Evolutionary conservation across 1,140 invertebrate genomes (phyloP), one percentile per base, ranked within the genome.

Genomic region (Aphelinus certus): DNA sequence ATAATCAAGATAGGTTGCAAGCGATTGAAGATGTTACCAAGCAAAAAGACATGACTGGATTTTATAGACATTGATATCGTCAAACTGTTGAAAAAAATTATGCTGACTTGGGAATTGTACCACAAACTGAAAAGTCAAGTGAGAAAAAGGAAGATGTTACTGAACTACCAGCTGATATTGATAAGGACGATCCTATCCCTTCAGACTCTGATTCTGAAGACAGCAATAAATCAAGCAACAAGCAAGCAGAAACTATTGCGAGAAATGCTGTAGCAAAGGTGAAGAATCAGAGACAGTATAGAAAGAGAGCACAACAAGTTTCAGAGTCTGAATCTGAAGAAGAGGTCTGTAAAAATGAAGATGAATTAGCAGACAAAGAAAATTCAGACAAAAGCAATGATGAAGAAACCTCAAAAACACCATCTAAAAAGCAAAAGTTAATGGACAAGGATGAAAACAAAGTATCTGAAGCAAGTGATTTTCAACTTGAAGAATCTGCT

Each of bases 21-120:
- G 92, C 91, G 49, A 93, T 96, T 81, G 93, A 93, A 55, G 97
- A 98, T 91, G 97, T 98, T 0, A 96, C 92, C 2, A 97, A 97
- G 82, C 96, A 98, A 82, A 92, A 91, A 76, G 96, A 98, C 89
- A 91, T 98, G 79, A 90, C 94, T 86, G 96, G 96, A 3, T 98
- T 98, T 88, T 98, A 99, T 83, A 89, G 96, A 62, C 95, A 98
- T 89, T 85, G 98, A 10, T 96, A 94, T 84, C 91, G 93, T 77
- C 94, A 97, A 82, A 95, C 94, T 79, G 86, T 95, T 43, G 86
- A 85, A 71, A 81, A 82, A 66, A 81, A 78, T 6, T 53, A 83
- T 67, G 58, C 76, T 45, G 80, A 81, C 53, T 69, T 73, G 7
- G 75, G 71, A 57, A 73, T 73, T 61, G n/a, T 75, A 78, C 47